phyloP scores from a whole-genome alignment of 1,140 invertebrate genomes.

The Octopus sinensis region DNA sequence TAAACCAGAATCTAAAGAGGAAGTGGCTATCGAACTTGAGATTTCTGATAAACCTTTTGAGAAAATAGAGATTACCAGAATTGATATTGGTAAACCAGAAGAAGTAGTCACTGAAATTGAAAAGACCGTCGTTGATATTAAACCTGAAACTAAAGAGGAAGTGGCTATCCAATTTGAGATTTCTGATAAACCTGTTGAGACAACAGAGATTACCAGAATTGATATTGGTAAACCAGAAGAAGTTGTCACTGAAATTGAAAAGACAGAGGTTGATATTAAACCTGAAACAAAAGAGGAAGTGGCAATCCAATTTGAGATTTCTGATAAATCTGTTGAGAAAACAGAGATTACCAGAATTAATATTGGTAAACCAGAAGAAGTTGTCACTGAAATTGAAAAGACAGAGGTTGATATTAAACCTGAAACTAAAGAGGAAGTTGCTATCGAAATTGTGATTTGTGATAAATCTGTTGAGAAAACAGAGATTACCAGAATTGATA shows the following conservation, averaged over 20 bases:
- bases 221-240: conserved; percentile 13
- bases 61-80: background rate
- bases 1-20: background rate
- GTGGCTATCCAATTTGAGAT: background rate
- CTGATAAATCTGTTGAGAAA: too few relatives aligned
- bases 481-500: too few relatives aligned
- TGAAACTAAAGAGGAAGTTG: too few relatives aligned
- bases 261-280: conserved; percentile 14
- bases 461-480: too few relatives aligned
- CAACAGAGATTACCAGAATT: conserved; percentile 15
- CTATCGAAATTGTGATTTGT: too few relatives aligned
- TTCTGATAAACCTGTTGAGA: background rate
- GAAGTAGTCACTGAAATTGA: conserved; percentile 13
- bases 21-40: background rate
- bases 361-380: too few relatives aligned
- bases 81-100: conserved; percentile 12
- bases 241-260: conserved; percentile 2
- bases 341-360: too few relatives aligned
- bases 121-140: background rate
- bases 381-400: too few relatives aligned
- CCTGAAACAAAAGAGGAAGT: too few relatives aligned
- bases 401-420: too few relatives aligned
- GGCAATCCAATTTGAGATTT: too few relatives aligned
- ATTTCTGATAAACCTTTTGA: background rate
- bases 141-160: background rate